Evolutionary conservation across 64 coral and sea anemone species (phyloP).

Genomic region (Catalaphyllia jardinei): DNA sequence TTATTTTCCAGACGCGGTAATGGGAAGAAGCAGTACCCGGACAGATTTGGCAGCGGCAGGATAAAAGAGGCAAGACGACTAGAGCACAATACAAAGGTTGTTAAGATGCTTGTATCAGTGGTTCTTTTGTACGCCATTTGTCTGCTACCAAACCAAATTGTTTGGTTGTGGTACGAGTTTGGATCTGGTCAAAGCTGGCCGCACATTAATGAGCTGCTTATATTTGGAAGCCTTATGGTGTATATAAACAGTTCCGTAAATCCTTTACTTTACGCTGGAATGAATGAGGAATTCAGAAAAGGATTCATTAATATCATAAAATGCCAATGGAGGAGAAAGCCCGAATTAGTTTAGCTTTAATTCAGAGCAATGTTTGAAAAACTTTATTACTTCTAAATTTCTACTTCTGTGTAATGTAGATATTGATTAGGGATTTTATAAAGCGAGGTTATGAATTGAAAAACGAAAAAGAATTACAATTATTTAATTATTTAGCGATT

Average conservation of each 20-base stretch:
- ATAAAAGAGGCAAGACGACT: slow-evolving; percentile 62
- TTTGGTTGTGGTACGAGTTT: slow-evolving; percentile 87
- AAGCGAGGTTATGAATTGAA: no score
- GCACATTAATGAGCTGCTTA: slow-evolving; percentile 37
- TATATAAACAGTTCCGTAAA: slow-evolving; percentile 89
- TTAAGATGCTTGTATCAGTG: slow-evolving; percentile 85
- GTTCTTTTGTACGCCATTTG: slow-evolving; percentile 76
- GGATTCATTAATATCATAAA: slow-evolving; percentile 69
- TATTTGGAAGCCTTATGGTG: slow-evolving; percentile 79
- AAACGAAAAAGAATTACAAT: no score
- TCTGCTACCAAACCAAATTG: slow-evolving; percentile 81
- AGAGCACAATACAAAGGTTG: slow-evolving; percentile 81
- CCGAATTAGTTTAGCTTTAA: neutral
- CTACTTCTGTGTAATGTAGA: no score
- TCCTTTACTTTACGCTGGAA: slow-evolving; percentile 85
- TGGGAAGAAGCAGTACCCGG: neutral
- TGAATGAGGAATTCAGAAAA: slow-evolving; percentile 91
- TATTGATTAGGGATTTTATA: no score
- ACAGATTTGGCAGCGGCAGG: neutral
- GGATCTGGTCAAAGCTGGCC: slow-evolving; percentile 55
- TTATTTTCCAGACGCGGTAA: neutral
- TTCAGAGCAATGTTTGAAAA: neutral
- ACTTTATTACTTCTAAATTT: no score
- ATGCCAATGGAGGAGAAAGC: slow-evolving; percentile 12
- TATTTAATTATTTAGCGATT: no score